phyloP scores from a whole-genome alignment of 2,888 invertebrate species.

The Empis stercorea region DNA sequence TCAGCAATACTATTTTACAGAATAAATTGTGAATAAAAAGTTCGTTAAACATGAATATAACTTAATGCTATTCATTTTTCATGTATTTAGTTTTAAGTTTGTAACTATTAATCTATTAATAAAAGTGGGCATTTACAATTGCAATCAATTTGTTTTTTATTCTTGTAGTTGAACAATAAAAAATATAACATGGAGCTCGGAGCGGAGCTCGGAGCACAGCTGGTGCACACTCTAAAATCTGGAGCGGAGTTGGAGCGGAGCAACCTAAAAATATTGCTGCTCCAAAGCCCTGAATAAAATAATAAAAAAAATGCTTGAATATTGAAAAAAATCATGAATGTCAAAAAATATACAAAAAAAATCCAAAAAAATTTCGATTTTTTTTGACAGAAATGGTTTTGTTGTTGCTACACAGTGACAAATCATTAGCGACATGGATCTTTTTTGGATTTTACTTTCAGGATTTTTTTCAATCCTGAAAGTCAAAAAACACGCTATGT shows the following conservation, averaged over 20 bases:
- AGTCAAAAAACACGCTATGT: no score
- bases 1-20: constrained; percentile 1
- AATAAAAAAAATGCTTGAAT: no score
- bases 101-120: neutral
- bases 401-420: no score
- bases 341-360: no score
- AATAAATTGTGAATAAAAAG: constrained; percentile 1
- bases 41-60: neutral
- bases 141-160: neutral
- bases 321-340: no score
- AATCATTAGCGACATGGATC: no score
- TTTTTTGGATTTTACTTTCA: no score
- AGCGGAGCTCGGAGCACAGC: neutral
- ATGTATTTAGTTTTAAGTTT: neutral
- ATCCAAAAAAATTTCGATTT: no score
- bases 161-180: neutral
- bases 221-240: neutral
- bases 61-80: neutral
- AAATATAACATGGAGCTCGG: neutral
- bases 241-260: constrained; percentile 1
- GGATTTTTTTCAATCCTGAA: no score
- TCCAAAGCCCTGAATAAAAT: constrained; percentile 3
- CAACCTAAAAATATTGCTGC: neutral
- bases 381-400: no score
- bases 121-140: neutral